Base-by-base conservation (phyloP, 2,797 vertebrate species). In the Valencia hispanica region DNA sequence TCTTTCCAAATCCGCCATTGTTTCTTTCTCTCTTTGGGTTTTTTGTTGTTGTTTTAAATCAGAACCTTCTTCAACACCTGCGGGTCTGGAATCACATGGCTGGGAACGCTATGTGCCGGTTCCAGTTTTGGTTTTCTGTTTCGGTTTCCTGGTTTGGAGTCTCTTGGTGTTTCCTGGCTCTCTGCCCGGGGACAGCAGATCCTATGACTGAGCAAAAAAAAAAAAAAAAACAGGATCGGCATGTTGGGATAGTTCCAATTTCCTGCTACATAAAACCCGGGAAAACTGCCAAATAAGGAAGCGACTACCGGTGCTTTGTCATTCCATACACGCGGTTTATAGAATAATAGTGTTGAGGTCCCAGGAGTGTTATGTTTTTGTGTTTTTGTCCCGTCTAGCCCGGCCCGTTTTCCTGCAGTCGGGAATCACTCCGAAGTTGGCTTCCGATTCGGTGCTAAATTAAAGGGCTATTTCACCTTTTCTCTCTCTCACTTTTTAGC, bases 121-220 rank as follows among this genome's bases (percentile, higher is more conserved):
- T 0, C 0, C 27, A 10, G 63, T 79, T 88, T 84, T 65, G 22
- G 30, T 90, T 88, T 87, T 84, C 43, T 74, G 91, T 66, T 89
- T 87, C 79, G 70, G 63, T 91, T 89, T 82, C 75, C 86, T 66
- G 72, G 36, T 77, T 0, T n/a, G 34, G 61, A 65, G 27, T 20
- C 12, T 66, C 89, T 84, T 57, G 27, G 41, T 43, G 17, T 4
- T 45, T 65, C 8, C 18, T 73, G 81, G 69, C 78, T 73, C 30
- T 32, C 1, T 9, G 70, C 73, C 63, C 61, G 4, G 34, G 39
- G 48, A 68, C 45, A 0, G 74, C 79, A 8, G 79, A 79, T 92
- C 93, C 80, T 91, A 91, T 95, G 94, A 94, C 92, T 70, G 15
- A 0, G 17, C 61, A 61, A 48, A 53, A 74, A 85, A 89, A 77